Conservation (phyloP, 2,888 invertebrate species). For the Apeira syringaria region DNA sequence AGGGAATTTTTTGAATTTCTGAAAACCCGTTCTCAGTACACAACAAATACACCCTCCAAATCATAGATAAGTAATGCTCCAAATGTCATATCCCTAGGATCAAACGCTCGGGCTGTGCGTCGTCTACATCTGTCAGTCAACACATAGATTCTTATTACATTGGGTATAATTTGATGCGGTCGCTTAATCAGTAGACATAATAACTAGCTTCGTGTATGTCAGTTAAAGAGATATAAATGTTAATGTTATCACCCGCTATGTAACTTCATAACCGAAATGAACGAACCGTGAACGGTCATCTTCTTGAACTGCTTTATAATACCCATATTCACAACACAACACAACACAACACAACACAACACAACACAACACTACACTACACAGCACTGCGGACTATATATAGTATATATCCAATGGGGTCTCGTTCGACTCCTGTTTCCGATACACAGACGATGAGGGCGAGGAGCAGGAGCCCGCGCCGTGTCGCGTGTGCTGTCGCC, state of each 20-base stretch:
- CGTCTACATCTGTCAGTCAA: too few species aligned
- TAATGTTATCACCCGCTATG: conserved; percentile 9
- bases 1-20: too few species aligned
- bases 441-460: too few species aligned
- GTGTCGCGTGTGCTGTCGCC: conserved; percentile 52
- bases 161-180: background rate
- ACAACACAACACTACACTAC: conserved; percentile 29
- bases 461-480: too few species aligned
- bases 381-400: conserved; percentile 10
- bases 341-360: conserved; percentile 28
- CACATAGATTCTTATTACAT: too few species aligned
- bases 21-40: too few species aligned
- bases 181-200: conserved; percentile 2
- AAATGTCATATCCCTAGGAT: too few species aligned
- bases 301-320: conserved; percentile 76
- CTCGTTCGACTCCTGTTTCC: too few species aligned
- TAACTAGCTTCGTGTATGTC: conserved; percentile 1
- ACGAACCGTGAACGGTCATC: conserved; percentile 68
- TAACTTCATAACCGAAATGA: conserved; percentile 18
- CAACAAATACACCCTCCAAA: too few species aligned
- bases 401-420: too few species aligned
- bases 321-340: conserved; percentile 53
- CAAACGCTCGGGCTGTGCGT: too few species aligned
- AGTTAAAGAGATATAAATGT: conserved; percentile 10
- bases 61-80: too few species aligned